A percentile compares a stretch with the other conserved stretches of the same genome.
Conservation (phyloP, 2,113 vertebrate species). For the Myrmophylax atrothorax region DNA sequence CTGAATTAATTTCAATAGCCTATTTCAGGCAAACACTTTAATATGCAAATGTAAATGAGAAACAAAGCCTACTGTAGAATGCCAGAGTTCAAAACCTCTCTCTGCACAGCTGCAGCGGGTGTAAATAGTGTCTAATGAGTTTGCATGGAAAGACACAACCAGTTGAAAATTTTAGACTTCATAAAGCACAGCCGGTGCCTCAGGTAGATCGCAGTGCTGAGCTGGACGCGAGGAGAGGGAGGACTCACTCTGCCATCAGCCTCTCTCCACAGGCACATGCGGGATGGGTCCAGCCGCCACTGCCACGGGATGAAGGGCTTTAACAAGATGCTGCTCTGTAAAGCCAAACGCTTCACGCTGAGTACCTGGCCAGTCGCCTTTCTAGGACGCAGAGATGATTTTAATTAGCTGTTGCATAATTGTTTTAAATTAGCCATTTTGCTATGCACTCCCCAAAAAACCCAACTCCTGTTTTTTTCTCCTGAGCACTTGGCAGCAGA, state of each 20-base stretch:
- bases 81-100: constrained; percentile 88
- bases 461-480: constrained; percentile 2
- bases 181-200: constrained; percentile 78
- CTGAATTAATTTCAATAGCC: constrained; percentile 97
- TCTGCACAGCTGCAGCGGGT: constrained; percentile 82
- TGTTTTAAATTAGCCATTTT: constrained; percentile 74
- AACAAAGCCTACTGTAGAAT: constrained; percentile 89
- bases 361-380: constrained; percentile 68
- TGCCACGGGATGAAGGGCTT: neutral
- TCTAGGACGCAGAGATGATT: constrained; percentile 66
- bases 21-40: constrained; percentile 96
- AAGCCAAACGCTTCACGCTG: constrained; percentile 18
- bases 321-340: neutral
- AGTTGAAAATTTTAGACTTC: constrained; percentile 78
- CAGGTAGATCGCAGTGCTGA: constrained; percentile 50
- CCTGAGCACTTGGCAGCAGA: neutral
- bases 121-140: constrained; percentile 84
- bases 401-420: constrained; percentile 77
- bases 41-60: constrained; percentile 95
- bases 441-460: neutral
- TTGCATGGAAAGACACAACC: constrained; percentile 79
- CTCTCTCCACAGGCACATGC: neutral
- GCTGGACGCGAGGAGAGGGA: neutral
- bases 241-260: neutral
- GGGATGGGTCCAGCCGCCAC: neutral